These are phyloP conservation scores for Saguinus imperator DNA, from an alignment of 2,113 vertebrate genomes.

Conservation along the genomic window DNA sequence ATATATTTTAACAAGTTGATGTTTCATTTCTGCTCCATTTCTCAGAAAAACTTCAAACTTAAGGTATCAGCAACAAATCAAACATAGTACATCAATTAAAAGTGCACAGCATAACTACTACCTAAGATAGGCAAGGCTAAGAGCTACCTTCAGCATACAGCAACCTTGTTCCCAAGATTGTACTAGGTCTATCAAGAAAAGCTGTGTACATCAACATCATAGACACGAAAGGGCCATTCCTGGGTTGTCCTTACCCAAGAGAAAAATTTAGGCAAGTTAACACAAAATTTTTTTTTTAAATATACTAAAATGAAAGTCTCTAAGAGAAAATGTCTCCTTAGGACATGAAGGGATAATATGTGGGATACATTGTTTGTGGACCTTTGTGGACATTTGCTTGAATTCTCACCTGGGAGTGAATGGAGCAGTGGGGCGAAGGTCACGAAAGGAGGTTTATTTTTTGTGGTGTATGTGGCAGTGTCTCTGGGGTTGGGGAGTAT, in stretches of 20 bases:
- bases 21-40: not conserved
- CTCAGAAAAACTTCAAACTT: not conserved
- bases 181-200: not conserved
- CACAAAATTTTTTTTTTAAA: not conserved
- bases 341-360: not conserved
- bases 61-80: not conserved
- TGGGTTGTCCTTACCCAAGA: not conserved
- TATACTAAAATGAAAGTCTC: not conserved
- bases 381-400: not conserved
- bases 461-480: not conserved
- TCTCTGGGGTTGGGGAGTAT: not conserved
- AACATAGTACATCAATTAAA: not conserved
- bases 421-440: not conserved
- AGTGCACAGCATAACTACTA: not conserved
- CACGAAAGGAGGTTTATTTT: not conserved
- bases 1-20: not conserved
- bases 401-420: not conserved
- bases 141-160: not conserved
- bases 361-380: not conserved
- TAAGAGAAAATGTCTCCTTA: not conserved
- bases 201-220: not conserved
- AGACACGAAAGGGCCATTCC: not conserved
- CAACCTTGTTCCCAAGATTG: not conserved
- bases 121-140: not conserved
- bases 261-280: not conserved